Conservation (phyloP, 1,140 invertebrate species). For the Magallana gigas region DNA sequence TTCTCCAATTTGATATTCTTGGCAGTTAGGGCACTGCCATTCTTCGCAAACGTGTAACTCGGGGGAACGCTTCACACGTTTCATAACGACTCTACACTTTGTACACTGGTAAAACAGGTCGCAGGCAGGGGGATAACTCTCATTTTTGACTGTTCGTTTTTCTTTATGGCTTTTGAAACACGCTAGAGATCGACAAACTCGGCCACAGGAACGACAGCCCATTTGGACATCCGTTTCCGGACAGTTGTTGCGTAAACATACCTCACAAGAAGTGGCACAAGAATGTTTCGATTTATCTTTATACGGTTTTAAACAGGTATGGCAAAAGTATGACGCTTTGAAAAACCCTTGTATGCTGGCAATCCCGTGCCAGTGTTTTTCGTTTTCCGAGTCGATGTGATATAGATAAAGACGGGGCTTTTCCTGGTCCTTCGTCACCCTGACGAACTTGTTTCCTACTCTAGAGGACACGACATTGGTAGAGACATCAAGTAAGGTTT, state of each 20-base stretch:
- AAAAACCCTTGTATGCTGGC: constrained; percentile 47
- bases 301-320: constrained; percentile 47
- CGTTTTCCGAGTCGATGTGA: constrained; percentile 28
- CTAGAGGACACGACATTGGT: constrained; percentile 36
- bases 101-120: constrained; percentile 42
- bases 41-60: constrained; percentile 44
- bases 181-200: constrained; percentile 32
- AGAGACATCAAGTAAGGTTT: constrained; percentile 40
- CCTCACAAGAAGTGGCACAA: constrained; percentile 37
- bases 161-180: constrained; percentile 35
- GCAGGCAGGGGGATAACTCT: constrained; percentile 18
- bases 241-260: constrained; percentile 33
- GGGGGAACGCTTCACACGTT: constrained; percentile 14
- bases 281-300: constrained; percentile 33
- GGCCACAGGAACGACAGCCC: constrained; percentile 29
- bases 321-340: constrained; percentile 40
- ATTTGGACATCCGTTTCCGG: background rate
- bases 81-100: constrained; percentile 28
- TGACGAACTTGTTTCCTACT: constrained; percentile 51
- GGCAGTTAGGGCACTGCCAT: constrained; percentile 40
- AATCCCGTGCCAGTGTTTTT: constrained; percentile 45
- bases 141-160: background rate
- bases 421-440: constrained; percentile 21
- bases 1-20: constrained; percentile 25
- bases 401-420: constrained; percentile 46